Conservation (phyloP, 2,888 invertebrate genomes). For the Endomychus coccineus region DNA sequence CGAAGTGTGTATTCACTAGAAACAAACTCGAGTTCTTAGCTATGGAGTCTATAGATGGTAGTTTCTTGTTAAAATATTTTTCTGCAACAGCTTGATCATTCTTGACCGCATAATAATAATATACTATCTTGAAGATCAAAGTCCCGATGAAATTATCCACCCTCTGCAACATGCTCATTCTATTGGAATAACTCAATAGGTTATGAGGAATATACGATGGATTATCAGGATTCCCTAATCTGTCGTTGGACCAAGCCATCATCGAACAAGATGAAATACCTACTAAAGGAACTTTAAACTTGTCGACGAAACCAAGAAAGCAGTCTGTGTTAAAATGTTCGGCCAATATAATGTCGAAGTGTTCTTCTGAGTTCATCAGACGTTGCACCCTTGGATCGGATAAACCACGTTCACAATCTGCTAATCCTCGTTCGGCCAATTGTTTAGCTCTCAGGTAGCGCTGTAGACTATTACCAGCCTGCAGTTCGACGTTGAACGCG, state of each 20-base stretch:
- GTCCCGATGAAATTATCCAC: constrained; percentile 41
- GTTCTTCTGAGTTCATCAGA: constrained; percentile 42
- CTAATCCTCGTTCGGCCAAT: constrained; percentile 7
- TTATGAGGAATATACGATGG: constrained; percentile 46
- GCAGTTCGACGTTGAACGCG: background rate
- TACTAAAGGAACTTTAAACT: constrained; percentile 48
- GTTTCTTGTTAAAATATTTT: constrained; percentile 26
- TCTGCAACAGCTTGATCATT: constrained; percentile 27
- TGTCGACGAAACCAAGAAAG: constrained; percentile 57
- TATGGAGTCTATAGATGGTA: constrained; percentile 34
- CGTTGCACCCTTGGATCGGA: constrained; percentile 5
- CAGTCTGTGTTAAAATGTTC: constrained; percentile 71
- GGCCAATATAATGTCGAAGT: constrained; percentile 60
- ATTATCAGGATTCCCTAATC: constrained; percentile 47
- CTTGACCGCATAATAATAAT: constrained; percentile 20
- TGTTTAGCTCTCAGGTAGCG: background rate
- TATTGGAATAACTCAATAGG: constrained; percentile 37
- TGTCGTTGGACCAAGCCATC: constrained; percentile 45
- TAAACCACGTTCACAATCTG: constrained; percentile 1
- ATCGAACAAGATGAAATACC: constrained; percentile 48
- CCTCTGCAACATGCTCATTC: constrained; percentile 37
- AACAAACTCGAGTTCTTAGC: constrained; percentile 44
- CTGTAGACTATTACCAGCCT: no score
- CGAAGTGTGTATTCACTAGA: constrained; percentile 44
- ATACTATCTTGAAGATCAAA: constrained; percentile 22